phyloP scores from a whole-genome alignment of 2,113 vertebrate genomes.

The Larimichthys polyactis region DNA sequence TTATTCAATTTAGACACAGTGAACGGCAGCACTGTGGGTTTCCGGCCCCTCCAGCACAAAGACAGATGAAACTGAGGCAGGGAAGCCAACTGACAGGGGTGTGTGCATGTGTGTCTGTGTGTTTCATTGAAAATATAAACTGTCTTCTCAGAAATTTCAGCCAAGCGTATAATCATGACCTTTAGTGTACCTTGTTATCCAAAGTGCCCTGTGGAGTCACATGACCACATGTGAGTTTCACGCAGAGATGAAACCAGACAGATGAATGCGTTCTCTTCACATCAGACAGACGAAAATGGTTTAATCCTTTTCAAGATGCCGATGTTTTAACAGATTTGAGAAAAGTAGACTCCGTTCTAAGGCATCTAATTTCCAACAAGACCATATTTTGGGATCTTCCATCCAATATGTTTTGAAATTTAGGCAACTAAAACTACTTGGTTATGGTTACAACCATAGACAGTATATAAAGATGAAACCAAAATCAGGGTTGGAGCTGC shows the following conservation, averaged over 20 bases:
- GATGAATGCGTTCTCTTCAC: neutral
- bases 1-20: constrained; percentile 21
- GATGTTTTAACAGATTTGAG: neutral
- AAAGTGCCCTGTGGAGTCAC: constrained; percentile 9
- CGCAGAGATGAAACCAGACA: neutral
- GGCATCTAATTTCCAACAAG: neutral
- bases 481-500: too few relatives aligned
- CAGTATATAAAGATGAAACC: too few relatives aligned
- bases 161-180: neutral
- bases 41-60: constrained; percentile 41
- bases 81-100: constrained; percentile 9
- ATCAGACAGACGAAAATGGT: too few relatives aligned
- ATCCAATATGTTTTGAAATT: neutral
- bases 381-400: neutral
- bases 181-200: constrained; percentile 11
- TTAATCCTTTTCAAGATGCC: too few relatives aligned
- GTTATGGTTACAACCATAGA: too few relatives aligned
- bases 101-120: neutral
- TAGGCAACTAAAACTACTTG: neutral
- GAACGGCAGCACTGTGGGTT: constrained; percentile 34
- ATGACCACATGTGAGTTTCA: neutral
- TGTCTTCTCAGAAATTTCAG: neutral
- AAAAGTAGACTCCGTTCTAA: neutral
- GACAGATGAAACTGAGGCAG: constrained; percentile 11
- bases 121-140: neutral